Conservation (phyloP, 2,888 invertebrate species). For the Dryadula phaetusa region DNA sequence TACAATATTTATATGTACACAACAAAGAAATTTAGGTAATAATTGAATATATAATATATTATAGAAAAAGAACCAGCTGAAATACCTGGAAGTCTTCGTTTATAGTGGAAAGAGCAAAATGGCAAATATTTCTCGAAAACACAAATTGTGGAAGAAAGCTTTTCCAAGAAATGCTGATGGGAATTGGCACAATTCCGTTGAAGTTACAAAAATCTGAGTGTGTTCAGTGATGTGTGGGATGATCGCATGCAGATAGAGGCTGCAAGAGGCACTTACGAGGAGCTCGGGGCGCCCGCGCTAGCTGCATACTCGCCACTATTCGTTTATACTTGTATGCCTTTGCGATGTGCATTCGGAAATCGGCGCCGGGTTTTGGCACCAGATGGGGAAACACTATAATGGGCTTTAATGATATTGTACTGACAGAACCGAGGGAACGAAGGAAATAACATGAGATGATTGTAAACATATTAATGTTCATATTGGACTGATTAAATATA, state of each 20-base stretch:
- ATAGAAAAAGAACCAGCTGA: too few species aligned
- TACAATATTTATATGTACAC: too few species aligned
- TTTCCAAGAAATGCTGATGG: slow-evolving; percentile 6
- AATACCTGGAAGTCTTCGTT: background rate
- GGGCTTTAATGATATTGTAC: background rate
- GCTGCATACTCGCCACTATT: background rate
- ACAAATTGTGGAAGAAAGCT: background rate
- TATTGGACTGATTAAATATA: background rate
- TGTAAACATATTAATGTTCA: background rate
- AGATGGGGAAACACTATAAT: background rate
- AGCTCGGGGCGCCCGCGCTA: background rate
- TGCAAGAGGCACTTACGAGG: background rate
- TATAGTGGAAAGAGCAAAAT: background rate
- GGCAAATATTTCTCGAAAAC: background rate
- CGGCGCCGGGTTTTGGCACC: slow-evolving; percentile 9
- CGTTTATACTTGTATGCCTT: background rate
- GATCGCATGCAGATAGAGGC: slow-evolving; percentile 5
- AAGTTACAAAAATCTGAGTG: slow-evolving; percentile 2
- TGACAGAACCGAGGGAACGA: background rate
- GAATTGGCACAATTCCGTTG: slow-evolving; percentile 4
- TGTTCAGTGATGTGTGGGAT: slow-evolving; percentile 8
- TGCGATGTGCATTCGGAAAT: background rate
- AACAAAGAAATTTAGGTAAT: background rate
- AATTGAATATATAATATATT: too few species aligned
- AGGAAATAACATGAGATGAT: background rate